These are phyloP conservation scores for Cecropterus lyciades DNA, from an alignment of 1,140 invertebrate genomes.

Conservation along the genomic window DNA sequence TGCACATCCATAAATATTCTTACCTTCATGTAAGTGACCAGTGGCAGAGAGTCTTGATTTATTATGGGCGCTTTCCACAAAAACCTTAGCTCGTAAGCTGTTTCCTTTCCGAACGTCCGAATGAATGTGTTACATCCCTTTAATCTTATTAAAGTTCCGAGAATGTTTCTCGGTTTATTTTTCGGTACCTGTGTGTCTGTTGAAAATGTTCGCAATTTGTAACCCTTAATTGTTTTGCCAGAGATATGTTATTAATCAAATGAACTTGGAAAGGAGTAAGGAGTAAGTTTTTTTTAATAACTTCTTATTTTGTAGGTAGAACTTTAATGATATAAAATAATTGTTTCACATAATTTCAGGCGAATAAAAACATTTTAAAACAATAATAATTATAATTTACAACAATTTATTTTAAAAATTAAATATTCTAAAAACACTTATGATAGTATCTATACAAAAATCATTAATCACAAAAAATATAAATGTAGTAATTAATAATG, in stretches of 20 bases:
- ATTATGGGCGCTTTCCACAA: constrained; percentile 55
- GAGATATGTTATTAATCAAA: neutral
- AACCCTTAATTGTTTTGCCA: neutral
- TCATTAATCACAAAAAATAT: neutral
- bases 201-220: neutral
- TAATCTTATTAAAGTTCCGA: constrained; percentile 40
- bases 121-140: constrained; percentile 48
- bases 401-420: neutral
- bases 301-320: too few species aligned
- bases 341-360: neutral
- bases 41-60: constrained; percentile 60
- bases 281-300: too few species aligned
- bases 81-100: constrained; percentile 60
- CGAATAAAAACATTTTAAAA: neutral
- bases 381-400: too few species aligned
- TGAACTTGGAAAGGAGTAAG: neutral
- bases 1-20: constrained; percentile 6
- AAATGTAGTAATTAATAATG: too few species aligned
- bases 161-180: neutral
- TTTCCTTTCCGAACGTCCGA: constrained; percentile 53
- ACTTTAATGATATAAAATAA: too few species aligned
- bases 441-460: constrained; percentile 3
- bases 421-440: too few species aligned
- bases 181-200: neutral
- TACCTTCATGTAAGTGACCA: constrained; percentile 41